These are phyloP conservation scores for Empidonax alnorum DNA, from an alignment of 2,113 vertebrate genomes.

Conservation along the genomic window DNA sequence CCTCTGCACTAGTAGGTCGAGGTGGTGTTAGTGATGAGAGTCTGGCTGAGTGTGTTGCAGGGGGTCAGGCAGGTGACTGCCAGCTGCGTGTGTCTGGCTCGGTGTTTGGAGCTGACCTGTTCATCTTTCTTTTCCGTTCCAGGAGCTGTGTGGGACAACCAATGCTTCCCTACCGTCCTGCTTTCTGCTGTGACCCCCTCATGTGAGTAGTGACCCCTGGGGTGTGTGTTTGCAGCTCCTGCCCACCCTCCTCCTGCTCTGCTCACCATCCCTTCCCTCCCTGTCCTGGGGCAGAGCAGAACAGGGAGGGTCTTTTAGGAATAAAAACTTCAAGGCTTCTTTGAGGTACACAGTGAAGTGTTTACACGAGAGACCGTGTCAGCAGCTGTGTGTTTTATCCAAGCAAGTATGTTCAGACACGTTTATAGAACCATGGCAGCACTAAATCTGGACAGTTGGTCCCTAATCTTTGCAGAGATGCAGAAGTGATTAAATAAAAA, in stretches of 20 bases:
- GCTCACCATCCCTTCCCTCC: not conserved
- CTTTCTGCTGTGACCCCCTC: not conserved
- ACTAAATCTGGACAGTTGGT: not conserved
- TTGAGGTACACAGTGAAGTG: not conserved
- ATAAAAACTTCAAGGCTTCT: not conserved
- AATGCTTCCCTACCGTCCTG: not conserved
- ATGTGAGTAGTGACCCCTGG: not conserved
- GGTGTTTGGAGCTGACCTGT: not conserved
- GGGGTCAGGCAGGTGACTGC: not conserved
- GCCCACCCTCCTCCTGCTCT: not conserved
- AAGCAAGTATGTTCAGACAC: not conserved
- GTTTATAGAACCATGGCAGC: not conserved
- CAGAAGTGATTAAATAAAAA: not conserved
- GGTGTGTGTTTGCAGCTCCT: not conserved
- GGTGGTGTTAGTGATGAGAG: not conserved
- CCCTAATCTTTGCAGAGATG: constrained; percentile 30
- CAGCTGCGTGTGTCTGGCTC: not conserved
- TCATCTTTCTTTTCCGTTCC: not conserved
- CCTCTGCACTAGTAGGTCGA: not conserved
- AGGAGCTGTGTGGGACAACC: not conserved
- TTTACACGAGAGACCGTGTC: not conserved
- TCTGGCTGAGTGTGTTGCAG: not conserved
- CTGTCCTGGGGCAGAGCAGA: not conserved
- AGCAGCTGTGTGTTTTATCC: constrained; percentile 30
- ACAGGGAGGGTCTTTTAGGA: not conserved